Base-by-base conservation (phyloP, 2,888 invertebrate species). In the Zygogramma bicolorata region DNA sequence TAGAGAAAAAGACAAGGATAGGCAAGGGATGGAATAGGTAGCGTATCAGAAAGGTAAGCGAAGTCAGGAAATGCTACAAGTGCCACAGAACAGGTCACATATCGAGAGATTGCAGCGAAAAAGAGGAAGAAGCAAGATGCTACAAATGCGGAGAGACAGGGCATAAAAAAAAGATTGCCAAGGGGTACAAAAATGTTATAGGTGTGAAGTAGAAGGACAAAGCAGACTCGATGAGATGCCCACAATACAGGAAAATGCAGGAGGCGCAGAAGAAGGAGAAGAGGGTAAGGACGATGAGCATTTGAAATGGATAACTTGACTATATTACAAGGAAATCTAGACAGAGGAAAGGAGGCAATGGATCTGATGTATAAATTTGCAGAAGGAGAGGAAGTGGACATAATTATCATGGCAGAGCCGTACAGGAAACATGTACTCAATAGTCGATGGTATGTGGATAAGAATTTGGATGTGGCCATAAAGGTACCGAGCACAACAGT, bases 81-180 rank as follows among this genome's bases (percentile, higher is more conserved):
- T 80, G 76, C 49, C 71, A 70, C 63, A 69, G 63, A 59, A 3
- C 59, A 2, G 79, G 77, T 1, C 74, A 77, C 62, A 65, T 38
- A 15, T 67, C 72, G 8, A 61, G 20, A 25, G 34, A 69, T 27
- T 79, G 79, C 22, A 66, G 34, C 1, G 73, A 70, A 31, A 62
- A 59, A 6, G 71, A 76, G 15, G 58, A 65, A 25, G 40, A 58
- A 8, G 67, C 68, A 10, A 61, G 65, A 3, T 80, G 79, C 68
- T 40, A 70, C 13, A 78, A 75, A 22, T 80, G 80, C 40, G 75
- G 73, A 13, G 42, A 71, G 38, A 61, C 59, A 34, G 77, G 76
- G 25, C 77, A 80, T 25, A 42, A 46, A 20, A 73, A 65, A n/a
- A 66, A 60, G 10, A 68, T 4, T 80, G 79, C 61, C 49, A 10